phyloP scores from a whole-genome alignment of 92 coral and sea anemone species.

The Palythoa caribaeorum region DNA sequence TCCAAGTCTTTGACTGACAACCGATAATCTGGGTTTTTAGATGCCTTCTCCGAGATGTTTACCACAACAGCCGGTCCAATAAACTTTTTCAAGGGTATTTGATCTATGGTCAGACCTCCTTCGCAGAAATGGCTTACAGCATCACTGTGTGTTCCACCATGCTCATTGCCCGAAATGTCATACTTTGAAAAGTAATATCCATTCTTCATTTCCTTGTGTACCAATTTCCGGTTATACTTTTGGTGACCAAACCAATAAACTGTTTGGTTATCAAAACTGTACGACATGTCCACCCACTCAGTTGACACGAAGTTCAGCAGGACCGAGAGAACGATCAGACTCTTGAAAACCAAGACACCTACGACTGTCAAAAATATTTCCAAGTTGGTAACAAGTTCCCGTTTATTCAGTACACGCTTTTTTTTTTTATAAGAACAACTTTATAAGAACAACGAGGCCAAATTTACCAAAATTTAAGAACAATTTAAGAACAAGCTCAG shows the following conservation, averaged over 20 bases:
- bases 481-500: too few relatives aligned
- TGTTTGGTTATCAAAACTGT: slow-evolving; percentile 52
- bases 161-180: slow-evolving; percentile 69
- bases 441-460: too few relatives aligned
- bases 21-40: slow-evolving; percentile 49
- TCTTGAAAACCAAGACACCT: background rate
- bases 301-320: background rate
- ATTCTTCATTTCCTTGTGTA: slow-evolving; percentile 37
- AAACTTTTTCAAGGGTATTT: slow-evolving; percentile 75
- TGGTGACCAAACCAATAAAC: background rate
- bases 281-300: slow-evolving; percentile 73
- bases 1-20: slow-evolving; percentile 53
- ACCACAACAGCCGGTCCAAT: slow-evolving; percentile 89
- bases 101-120: slow-evolving; percentile 70
- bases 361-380: too few relatives aligned
- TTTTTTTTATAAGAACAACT: too few relatives aligned
- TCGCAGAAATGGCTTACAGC: slow-evolving; percentile 77
- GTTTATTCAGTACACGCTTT: too few relatives aligned
- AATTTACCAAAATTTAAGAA: too few relatives aligned
- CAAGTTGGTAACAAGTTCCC: too few relatives aligned
- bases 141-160: slow-evolving; percentile 87
- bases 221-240: slow-evolving; percentile 50
- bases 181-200: slow-evolving; percentile 60
- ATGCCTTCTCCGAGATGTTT: slow-evolving; percentile 75
- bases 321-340: background rate